Evolutionary conservation across 2,113 vertebrate species (phyloP).

Genomic region (Danio rerio): DNA sequence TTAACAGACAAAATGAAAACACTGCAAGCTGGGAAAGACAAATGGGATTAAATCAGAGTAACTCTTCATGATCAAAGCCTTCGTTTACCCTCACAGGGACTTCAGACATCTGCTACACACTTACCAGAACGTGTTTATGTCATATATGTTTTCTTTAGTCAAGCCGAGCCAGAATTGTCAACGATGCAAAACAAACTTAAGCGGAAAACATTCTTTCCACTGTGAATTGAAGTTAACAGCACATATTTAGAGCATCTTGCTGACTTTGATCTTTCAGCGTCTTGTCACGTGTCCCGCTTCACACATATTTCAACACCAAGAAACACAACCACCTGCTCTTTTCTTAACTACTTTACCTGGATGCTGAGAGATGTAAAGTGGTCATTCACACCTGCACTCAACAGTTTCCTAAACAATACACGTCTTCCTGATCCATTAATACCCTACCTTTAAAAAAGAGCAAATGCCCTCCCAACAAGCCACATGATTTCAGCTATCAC

Average conservation of each 20-base stretch:
- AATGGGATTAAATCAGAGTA: conserved; percentile 24
- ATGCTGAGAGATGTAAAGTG: conserved; percentile 33
- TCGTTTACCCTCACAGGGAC: conserved; percentile 20
- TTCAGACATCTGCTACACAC: neutral
- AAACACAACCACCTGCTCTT: neutral
- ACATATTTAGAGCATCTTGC: too few relatives aligned
- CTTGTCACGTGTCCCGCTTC: conserved; percentile 30
- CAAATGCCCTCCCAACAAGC: neutral
- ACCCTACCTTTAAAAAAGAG: too few relatives aligned
- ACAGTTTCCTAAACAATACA: conserved; percentile 15
- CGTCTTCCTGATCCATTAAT: conserved; percentile 20
- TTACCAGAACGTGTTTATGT: neutral
- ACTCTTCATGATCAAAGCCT: conserved; percentile 39
- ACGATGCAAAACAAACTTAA: neutral
- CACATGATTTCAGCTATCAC: neutral
- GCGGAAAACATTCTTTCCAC: neutral
- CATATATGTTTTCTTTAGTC: conserved; percentile 1
- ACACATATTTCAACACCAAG: conserved; percentile 29
- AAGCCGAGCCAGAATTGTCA: conserved; percentile 5
- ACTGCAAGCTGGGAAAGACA: conserved; percentile 1
- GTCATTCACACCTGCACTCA: neutral
- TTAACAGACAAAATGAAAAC: neutral
- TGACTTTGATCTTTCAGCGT: conserved; percentile 51
- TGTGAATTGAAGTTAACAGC: conserved; percentile 17
- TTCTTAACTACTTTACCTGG: neutral